phyloP scores from a whole-genome alignment of 2,888 invertebrate genomes.

The Bedellia somnulentella region DNA sequence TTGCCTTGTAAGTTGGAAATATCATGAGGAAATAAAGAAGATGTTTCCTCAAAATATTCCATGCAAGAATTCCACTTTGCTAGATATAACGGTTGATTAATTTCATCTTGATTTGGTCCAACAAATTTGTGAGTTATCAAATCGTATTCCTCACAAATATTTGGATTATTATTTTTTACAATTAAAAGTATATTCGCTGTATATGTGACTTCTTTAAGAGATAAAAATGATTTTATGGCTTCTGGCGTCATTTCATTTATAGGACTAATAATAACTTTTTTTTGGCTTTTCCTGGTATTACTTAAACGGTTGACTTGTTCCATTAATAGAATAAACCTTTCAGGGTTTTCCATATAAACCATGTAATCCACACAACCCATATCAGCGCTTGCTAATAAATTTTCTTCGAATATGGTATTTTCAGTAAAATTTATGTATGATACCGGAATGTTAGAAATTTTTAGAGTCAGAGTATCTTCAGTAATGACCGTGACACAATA shows the following conservation, averaged over 20 bases:
- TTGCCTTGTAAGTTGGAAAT: constrained; percentile 44
- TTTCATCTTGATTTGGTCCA: constrained; percentile 22
- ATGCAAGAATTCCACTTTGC: constrained; percentile 41
- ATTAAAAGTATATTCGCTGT: constrained; percentile 33
- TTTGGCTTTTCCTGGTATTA: constrained; percentile 37
- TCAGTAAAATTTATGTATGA: constrained; percentile 19
- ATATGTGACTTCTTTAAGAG: constrained; percentile 25
- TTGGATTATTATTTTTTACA: constrained; percentile 10
- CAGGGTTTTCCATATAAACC: constrained; percentile 29
- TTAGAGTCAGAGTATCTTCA: constrained; percentile 19
- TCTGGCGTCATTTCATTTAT: constrained; percentile 10
- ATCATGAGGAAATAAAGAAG: constrained; percentile 48
- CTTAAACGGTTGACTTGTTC: constrained; percentile 34
- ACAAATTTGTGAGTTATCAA: constrained; percentile 41
- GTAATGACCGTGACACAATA: constrained; percentile 34
- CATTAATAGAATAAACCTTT: constrained; percentile 30
- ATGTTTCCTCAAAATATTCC: constrained; percentile 21
- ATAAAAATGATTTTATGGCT: constrained; percentile 20
- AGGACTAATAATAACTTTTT: constrained; percentile 42
- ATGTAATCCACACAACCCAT: constrained; percentile 51
- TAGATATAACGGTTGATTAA: constrained; percentile 22
- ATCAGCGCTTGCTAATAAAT: constrained; percentile 31
- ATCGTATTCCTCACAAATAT: constrained; percentile 22
- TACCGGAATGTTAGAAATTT: constrained; percentile 15
- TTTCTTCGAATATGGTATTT: constrained; percentile 16